Conservation (phyloP, 53 echinoderm and acorn worm genomes). For the Pentamera pediparva region DNA sequence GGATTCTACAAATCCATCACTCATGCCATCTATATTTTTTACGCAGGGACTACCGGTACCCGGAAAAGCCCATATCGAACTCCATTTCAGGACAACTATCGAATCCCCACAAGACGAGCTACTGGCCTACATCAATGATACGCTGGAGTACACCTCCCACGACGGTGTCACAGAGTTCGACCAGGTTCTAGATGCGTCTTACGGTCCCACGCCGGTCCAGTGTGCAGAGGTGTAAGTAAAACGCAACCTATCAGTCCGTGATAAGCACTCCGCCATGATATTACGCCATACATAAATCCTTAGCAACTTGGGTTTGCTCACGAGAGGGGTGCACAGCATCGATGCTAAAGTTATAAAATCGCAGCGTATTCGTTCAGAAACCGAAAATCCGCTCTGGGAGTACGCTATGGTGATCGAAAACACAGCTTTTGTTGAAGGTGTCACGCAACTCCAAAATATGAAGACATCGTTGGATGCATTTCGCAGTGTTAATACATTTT, state of each 20-base stretch:
- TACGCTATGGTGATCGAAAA: too few species aligned
- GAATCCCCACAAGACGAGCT: slow-evolving; percentile 50
- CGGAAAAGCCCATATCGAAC: slow-evolving; percentile 42
- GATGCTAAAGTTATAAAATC: too few species aligned
- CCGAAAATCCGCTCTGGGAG: too few species aligned
- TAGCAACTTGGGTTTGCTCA: too few species aligned
- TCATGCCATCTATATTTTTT: background rate
- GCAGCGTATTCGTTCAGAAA: too few species aligned
- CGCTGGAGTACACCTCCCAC: slow-evolving; percentile 41
- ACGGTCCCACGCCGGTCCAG: slow-evolving; percentile 36
- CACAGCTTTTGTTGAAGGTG: too few species aligned
- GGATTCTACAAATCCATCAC: too few species aligned
- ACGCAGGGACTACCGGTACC: slow-evolving; percentile 31
- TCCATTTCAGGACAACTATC: slow-evolving; percentile 58
- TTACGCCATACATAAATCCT: too few species aligned
- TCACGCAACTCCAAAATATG: too few species aligned
- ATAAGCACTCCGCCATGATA: background rate
- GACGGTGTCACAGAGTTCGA: slow-evolving; percentile 32
- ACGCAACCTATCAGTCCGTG: background rate
- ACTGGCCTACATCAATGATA: slow-evolving; percentile 33
- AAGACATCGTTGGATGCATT: too few species aligned
- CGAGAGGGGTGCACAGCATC: too few species aligned
- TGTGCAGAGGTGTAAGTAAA: slow-evolving; percentile 37
- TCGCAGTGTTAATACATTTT: too few species aligned
- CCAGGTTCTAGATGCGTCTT: slow-evolving; percentile 20